phyloP scores from a whole-genome alignment of 2,888 invertebrate genomes.

The Mesorhabditis sp. region DNA sequence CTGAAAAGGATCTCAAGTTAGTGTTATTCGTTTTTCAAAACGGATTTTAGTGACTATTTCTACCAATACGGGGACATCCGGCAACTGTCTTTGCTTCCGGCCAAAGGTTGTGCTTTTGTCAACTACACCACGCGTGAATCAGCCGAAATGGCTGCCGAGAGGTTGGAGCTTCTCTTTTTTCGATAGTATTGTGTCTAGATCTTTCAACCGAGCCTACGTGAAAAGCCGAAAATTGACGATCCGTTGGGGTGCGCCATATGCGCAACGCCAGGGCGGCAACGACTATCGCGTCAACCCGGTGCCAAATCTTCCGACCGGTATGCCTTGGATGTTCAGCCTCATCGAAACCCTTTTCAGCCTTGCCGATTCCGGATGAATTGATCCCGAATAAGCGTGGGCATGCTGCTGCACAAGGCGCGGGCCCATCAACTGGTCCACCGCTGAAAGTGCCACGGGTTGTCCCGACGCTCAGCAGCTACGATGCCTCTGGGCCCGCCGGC shows the following conservation, averaged over 20 bases:
- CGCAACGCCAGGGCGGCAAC: constrained; percentile 59
- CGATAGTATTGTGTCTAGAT: constrained; percentile 61
- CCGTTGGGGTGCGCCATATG: constrained; percentile 96
- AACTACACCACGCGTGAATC: constrained; percentile 86
- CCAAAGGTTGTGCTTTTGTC: constrained; percentile 89
- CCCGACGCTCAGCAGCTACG: constrained; percentile 11
- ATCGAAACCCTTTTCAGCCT: constrained; percentile 1
- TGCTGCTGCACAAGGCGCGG: not conserved
- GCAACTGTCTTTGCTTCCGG: constrained; percentile 81
- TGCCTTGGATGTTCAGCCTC: constrained; percentile 11
- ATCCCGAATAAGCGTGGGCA: constrained; percentile 24
- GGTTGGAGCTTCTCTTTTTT: not conserved
- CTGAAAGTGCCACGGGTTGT: constrained; percentile 29
- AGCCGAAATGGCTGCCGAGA: constrained; percentile 88
- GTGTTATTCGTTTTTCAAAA: constrained; percentile 2
- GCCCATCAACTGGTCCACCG: constrained; percentile 7
- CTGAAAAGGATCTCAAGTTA: constrained; percentile 76
- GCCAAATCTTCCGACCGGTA: constrained; percentile 45
- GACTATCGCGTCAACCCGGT: constrained; percentile 41
- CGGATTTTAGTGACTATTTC: constrained; percentile 76
- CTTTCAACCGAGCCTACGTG: constrained; percentile 84
- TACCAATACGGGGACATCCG: constrained; percentile 98
- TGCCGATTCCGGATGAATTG: constrained; percentile 36
- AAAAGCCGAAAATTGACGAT: constrained; percentile 87
- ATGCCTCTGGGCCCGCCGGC: not conserved